Base-by-base conservation (phyloP, 2,888 invertebrate genomes). In the Aproaerema taeniolella region DNA sequence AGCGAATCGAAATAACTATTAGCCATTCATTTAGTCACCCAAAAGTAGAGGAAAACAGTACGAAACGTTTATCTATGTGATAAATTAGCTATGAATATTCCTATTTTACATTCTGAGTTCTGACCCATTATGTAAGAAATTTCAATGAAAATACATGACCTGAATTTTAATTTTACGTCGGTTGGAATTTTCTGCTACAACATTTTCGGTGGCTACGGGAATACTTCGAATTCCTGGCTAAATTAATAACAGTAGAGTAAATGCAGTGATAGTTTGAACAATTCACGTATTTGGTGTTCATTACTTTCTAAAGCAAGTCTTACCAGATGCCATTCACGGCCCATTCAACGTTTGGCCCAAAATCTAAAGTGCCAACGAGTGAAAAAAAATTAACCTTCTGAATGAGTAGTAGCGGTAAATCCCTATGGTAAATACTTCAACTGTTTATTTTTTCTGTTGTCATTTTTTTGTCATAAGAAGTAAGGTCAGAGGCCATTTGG, bases 31-130 rank as follows among this genome's bases (percentile, higher is more conserved):
- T 20, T 20, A 20, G 4, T 8, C 8, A 8, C 20, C 20, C 20
- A 8, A 20, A 20, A n/a, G 8, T 20, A 20, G 20, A 20, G 20
- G 20, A 8, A 20, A 20, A 20, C 20, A 8, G 4, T 20, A 20
- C n/a, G 20, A 20, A 20, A 20, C 8, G 20, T 34, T 36, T 36
- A 28, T 47, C 50, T 46, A 25, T 29, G 39, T 52, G 53, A 53
- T 55, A 53, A 53, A 55, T 53, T 47, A 50, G 53, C 49, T 48
- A 44, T 40, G 50, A 53, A 49, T 50, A 55, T 53, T 52, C 47
- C 45, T 26, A 43, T 47, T 55, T 54, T 49, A 43, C 50, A 53
- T 52, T 54, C 29, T 49, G 47, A 38, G 39, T 49, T 54, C 29
- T 49, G 47, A 38, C 38, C 50, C 54, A 58, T 55, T 58, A 53